Base-by-base conservation (phyloP, 2,797 vertebrate species). In the Oophaga sylvatica region DNA sequence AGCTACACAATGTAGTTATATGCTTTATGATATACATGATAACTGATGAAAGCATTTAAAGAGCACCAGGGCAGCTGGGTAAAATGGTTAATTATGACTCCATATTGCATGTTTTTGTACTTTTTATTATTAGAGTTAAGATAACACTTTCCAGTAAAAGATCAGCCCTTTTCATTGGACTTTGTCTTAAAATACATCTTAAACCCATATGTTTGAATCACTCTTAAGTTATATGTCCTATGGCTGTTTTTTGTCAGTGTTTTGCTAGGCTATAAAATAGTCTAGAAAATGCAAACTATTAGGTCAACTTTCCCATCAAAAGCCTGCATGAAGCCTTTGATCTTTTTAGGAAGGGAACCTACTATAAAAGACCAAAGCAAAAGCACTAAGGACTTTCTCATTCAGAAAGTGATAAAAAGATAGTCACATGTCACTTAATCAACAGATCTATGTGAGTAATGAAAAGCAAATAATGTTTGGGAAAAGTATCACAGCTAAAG, bases 341-440 rank as follows among this genome's bases (percentile, higher is more conserved):
- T 87, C 57, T 87, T 81, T 59, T 70, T 6, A 31, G 20, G 31
- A 17, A n/a, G 70, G 56, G 68, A 81, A 56, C 20, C 41, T 53
- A 48, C 57, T 76, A 29, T 76, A 81, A 87, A 81, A 81, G 53
- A 87, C 31, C 79, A 87, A 87, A 75, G 79, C 15, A 60, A 80
- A 81, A 20, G 9, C 13, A 15, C 13, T 31, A 29, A 63, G 15
- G 22, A 35, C 17, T 75, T 29, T n/a, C 57, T 53, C 6, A 31
- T 81, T 87, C 68, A 75, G 19, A 31, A 13, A 81, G 57, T 80
- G 63, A 6, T 71, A 57, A 70, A 65, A 68, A 12, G n/a, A 67
- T 19, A 63, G 35, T n/a, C 57, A 80, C 59, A 81, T 65, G 29
- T 1, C 29, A 70, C 16, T 59, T 79, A 60, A 20, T 2, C 26